Conservation (phyloP, 2,888 invertebrate genomes). For the Napeogenes inachia region DNA sequence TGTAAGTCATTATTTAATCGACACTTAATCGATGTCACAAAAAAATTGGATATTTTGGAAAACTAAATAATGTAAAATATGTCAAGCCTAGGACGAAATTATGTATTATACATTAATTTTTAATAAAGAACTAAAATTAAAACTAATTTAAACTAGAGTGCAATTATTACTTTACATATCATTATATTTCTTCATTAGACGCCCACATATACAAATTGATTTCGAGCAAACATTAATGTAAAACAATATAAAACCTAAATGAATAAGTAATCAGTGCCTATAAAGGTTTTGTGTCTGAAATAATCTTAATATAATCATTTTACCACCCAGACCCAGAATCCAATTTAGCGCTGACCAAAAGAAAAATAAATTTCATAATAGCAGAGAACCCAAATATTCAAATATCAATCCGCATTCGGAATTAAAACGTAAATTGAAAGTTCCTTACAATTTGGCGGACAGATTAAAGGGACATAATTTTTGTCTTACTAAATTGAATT, state of each 20-base stretch:
- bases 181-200: too few species aligned
- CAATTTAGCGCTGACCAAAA: slow-evolving; percentile 21
- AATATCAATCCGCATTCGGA: slow-evolving; percentile 16
- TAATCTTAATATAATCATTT: slow-evolving; percentile 11
- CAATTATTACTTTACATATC: too few species aligned
- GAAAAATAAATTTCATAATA: slow-evolving; percentile 29
- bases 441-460: slow-evolving; percentile 41
- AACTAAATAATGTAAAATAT: too few species aligned
- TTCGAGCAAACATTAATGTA: neutral
- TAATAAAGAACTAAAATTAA: too few species aligned
- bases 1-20: too few species aligned
- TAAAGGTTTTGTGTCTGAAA: slow-evolving; percentile 10
- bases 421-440: slow-evolving; percentile 26
- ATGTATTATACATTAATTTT: too few species aligned
- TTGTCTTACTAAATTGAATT: slow-evolving; percentile 74
- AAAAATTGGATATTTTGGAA: too few species aligned
- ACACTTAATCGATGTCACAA: too few species aligned
- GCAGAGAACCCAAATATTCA: slow-evolving; percentile 19
- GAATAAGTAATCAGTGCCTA: neutral
- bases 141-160: too few species aligned
- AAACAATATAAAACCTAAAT: neutral
- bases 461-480: slow-evolving; percentile 57
- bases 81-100: too few species aligned
- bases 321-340: slow-evolving; percentile 14
- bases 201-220: too few species aligned